Evolutionary conservation across 2,888 invertebrate species (phyloP), one percentile per base, ranked within the genome.

Genomic region (Catocala sponsa): DNA sequence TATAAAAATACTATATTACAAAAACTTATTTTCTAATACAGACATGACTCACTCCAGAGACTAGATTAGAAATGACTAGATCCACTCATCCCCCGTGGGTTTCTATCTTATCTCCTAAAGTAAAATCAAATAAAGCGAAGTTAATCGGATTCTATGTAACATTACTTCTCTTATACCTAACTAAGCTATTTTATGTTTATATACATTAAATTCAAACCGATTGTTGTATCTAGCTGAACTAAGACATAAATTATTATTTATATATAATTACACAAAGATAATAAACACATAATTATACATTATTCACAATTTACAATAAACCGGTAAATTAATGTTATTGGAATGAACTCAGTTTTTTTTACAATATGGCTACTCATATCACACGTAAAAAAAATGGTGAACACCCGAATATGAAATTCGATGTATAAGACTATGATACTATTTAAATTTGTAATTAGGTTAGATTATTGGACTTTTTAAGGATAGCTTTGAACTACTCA

Each of bases 21-120:
- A 63, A 55, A 61, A 67, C 55, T 67, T 67, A 68, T 32, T 38
- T 43, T 52, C 10, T 55, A 42, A 59, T 62, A 74, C 49, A 59
- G 68, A 72, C 70, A 74, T 72, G 64, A 60, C 63, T 68, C 57
- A 68, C 65, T 65, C 68, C 61, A 68, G 25, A 66, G 79, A 79
- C 78, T 81, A 84, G 78, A 75, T 69, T 72, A 53, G 80, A 82
- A 86, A 88, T 89, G 90, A 91, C 91, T 90, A 91, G 90, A 88
- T 81, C 74, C 83, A 91, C 91, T 89, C 90, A 89, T 90, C 88
- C 81, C 60, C 55, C 55, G 33, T 57, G 55, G 48, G 62, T 71
- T 62, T 51, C 52, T 57, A 46, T 51, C 66, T 65, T 72, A 70
- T 33, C 44, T 12, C 44, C 67, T 70, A 65, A 67, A 66, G 67